A percentile compares a stretch with the other conserved stretches of the same genome.
These are phyloP conservation scores for Sciurus niger DNA, from an alignment of 2,113 vertebrate species.

Conservation along the genomic window DNA sequence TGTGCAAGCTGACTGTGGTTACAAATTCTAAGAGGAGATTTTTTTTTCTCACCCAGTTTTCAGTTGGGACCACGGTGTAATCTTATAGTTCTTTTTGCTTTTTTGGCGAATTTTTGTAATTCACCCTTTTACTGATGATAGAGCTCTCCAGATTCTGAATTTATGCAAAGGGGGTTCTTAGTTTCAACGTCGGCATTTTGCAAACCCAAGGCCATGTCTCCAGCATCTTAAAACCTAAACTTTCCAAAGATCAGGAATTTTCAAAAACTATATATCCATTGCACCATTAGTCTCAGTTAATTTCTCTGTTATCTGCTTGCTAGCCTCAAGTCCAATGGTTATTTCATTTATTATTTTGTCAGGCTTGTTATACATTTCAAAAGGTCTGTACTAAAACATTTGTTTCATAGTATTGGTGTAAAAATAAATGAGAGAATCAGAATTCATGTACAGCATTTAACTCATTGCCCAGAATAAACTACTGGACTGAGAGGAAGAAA, in stretches of 20 bases:
- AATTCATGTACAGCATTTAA: background rate
- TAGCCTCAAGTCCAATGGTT: background rate
- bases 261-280: background rate
- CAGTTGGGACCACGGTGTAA: background rate
- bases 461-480: constrained; percentile 55
- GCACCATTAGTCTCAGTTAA: background rate
- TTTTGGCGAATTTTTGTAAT: background rate
- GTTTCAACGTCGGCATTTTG: background rate
- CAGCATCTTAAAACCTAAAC: background rate
- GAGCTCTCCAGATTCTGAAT: background rate
- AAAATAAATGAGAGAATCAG: constrained; percentile 40
- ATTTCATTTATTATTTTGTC: constrained; percentile 23
- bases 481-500: background rate
- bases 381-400: background rate
- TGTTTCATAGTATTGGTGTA: background rate
- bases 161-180: background rate
- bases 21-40: constrained; percentile 1
- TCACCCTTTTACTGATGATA: background rate
- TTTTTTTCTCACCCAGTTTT: background rate
- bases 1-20: background rate
- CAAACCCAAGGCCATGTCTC: background rate
- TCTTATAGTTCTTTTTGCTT: background rate
- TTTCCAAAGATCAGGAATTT: background rate
- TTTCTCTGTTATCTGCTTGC: background rate
- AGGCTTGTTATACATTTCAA: background rate